These are phyloP conservation scores for Gerris buenoi DNA, from an alignment of 1,140 invertebrate species.

Conservation along the genomic window DNA sequence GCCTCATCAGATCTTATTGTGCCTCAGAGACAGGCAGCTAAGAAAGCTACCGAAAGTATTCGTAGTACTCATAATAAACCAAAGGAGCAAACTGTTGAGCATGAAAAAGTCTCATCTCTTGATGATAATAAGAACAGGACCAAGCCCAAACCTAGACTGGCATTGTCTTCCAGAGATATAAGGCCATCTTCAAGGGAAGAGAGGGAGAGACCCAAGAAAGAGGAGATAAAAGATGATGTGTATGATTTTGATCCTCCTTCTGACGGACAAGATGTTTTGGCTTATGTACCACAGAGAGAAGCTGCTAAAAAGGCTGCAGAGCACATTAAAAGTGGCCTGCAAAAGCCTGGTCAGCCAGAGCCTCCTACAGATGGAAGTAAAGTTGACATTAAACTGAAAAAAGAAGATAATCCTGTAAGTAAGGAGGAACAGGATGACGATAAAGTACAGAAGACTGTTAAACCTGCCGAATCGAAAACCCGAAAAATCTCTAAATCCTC, in stretches of 20 bases:
- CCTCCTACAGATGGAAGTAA: constrained; percentile 10
- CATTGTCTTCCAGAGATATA: neutral
- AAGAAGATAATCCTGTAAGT: constrained; percentile 17
- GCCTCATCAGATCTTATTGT: constrained; percentile 65
- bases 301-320: constrained; percentile 78
- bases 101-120: constrained; percentile 25
- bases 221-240: constrained; percentile 29
- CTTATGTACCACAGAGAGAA: constrained; percentile 75
- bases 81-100: constrained; percentile 15
- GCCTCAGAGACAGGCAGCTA: constrained; percentile 78
- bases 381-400: constrained; percentile 12
- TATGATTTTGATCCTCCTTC: constrained; percentile 44
- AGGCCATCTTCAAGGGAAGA: constrained; percentile 14
- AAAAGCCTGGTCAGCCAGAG: constrained; percentile 22
- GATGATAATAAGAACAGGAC: constrained; percentile 23
- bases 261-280: constrained; percentile 50
- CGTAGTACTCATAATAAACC: constrained; percentile 29
- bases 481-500: constrained; percentile 21
- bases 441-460: constrained; percentile 16
- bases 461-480: constrained; percentile 15
- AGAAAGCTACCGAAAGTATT: constrained; percentile 78
- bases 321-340: constrained; percentile 67
- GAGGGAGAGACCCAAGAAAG: constrained; percentile 13
- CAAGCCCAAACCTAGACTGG: constrained; percentile 22
- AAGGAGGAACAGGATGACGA: constrained; percentile 21